Conservation (phyloP, 1,140 invertebrate genomes). For the Drosophila sp. region DNA sequence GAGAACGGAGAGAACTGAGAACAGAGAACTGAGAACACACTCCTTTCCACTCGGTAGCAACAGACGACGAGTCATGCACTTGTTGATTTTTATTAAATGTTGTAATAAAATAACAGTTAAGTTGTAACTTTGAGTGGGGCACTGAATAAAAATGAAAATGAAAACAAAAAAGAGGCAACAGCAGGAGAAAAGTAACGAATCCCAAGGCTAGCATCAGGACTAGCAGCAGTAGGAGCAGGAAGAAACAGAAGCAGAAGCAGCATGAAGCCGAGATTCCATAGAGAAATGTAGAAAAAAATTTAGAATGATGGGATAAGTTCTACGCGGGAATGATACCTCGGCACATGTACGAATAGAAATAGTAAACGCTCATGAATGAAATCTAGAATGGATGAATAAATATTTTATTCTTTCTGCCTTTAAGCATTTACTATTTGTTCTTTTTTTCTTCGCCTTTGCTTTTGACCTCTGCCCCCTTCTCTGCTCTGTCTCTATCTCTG, state of each 20-base stretch:
- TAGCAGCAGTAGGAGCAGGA: slow-evolving; percentile 17
- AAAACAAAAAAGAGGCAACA: background rate
- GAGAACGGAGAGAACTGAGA: slow-evolving; percentile 2
- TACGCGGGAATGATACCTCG: slow-evolving; percentile 43
- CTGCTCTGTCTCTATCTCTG: background rate
- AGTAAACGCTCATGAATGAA: slow-evolving; percentile 82
- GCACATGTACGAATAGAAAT: slow-evolving; percentile 63
- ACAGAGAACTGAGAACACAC: slow-evolving; percentile 13
- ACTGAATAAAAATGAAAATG: slow-evolving; percentile 66
- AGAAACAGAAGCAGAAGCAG: slow-evolving; percentile 23
- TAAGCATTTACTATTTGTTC: slow-evolving; percentile 48
- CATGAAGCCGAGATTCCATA: background rate
- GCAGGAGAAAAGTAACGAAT: background rate
- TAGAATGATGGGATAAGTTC: slow-evolving; percentile 28
- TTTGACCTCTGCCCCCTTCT: slow-evolving; percentile 9
- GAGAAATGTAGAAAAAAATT: slow-evolving; percentile 28
- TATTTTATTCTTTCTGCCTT: slow-evolving; percentile 76
- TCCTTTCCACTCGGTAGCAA: slow-evolving; percentile 46
- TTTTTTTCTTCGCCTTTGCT: too few species aligned
- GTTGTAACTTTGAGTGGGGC: slow-evolving; percentile 82
- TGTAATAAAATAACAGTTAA: slow-evolving; percentile 84
- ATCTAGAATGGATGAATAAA: slow-evolving; percentile 81
- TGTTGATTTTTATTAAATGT: slow-evolving; percentile 84
- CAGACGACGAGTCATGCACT: slow-evolving; percentile 72
- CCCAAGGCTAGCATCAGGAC: slow-evolving; percentile 41